Percentiles rank a stretch among this genome's conserved stretches.
Conservation (phyloP, 2,888 invertebrate species). For the Pinctada fucata region DNA sequence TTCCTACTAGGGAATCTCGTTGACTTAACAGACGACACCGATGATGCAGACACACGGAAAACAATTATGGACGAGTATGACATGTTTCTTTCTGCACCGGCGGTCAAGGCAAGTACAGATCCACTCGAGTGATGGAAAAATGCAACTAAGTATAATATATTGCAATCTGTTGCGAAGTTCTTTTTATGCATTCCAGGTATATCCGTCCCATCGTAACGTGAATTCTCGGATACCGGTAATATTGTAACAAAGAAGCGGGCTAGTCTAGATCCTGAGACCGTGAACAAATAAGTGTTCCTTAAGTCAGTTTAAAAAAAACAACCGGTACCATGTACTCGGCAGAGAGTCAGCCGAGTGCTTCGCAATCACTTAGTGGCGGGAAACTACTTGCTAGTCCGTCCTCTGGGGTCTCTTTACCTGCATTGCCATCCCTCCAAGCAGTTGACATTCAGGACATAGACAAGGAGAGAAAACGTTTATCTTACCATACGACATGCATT, state of each 20-base stretch:
- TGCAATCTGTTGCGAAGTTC: background rate
- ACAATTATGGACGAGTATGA: background rate
- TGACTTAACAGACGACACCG: background rate
- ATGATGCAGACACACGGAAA: background rate
- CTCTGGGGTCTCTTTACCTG: too few relatives aligned
- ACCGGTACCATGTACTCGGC: too few relatives aligned
- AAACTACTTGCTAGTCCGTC: too few relatives aligned
- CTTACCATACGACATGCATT: too few relatives aligned
- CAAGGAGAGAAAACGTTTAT: too few relatives aligned
- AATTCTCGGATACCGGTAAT: conserved; percentile 23
- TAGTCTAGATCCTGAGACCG: conserved; percentile 13
- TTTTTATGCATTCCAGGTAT: conserved; percentile 14
- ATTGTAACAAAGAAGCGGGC: conserved; percentile 7
- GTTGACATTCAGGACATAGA: too few relatives aligned
- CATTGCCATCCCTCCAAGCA: too few relatives aligned
- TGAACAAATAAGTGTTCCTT: conserved; percentile 4
- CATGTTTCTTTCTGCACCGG: background rate
- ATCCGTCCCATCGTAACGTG: conserved; percentile 13
- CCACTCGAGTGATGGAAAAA: conserved; percentile 25
- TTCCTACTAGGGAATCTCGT: conserved; percentile 1
- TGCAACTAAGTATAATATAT: background rate
- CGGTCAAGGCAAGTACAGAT: background rate
- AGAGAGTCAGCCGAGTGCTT: too few relatives aligned
- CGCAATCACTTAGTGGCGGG: too few relatives aligned
- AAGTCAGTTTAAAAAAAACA: too few relatives aligned